These are phyloP conservation scores for Cotesia glomerata DNA, from an alignment of 1,140 invertebrate species.

Conservation along the genomic window DNA sequence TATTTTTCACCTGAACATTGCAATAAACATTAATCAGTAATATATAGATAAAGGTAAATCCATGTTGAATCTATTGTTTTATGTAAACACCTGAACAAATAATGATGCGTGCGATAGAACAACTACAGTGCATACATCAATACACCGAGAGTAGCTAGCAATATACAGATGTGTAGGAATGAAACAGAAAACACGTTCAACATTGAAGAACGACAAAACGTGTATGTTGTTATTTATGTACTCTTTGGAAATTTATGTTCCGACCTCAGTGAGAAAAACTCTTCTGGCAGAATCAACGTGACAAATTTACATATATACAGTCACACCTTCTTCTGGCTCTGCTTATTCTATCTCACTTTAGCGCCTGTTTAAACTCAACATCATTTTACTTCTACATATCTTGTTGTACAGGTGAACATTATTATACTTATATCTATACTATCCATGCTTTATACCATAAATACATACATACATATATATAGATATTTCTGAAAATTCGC, in stretches of 20 bases:
- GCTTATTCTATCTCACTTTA: background rate
- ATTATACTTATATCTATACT: too few relatives aligned
- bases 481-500: constrained; percentile 26
- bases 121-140: background rate
- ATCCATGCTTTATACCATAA: too few relatives aligned
- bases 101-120: constrained; percentile 17
- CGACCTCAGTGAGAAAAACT: constrained; percentile 15
- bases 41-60: background rate
- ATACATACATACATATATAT: too few relatives aligned
- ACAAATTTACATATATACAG: constrained; percentile 27
- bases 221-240: constrained; percentile 31
- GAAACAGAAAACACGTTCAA: background rate
- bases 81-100: constrained; percentile 28
- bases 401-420: background rate
- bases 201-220: constrained; percentile 12
- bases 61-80: constrained; percentile 11
- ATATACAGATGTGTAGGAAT: too few relatives aligned
- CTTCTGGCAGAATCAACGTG: constrained; percentile 28
- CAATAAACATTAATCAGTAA: background rate
- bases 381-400: background rate
- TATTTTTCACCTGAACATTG: background rate
- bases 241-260: constrained; percentile 23
- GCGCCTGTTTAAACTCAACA: constrained; percentile 2
- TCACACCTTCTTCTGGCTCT: background rate
- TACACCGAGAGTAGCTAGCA: background rate